Base-by-base conservation (phyloP, 2,888 invertebrate species). In the Calameuta pallipes region DNA sequence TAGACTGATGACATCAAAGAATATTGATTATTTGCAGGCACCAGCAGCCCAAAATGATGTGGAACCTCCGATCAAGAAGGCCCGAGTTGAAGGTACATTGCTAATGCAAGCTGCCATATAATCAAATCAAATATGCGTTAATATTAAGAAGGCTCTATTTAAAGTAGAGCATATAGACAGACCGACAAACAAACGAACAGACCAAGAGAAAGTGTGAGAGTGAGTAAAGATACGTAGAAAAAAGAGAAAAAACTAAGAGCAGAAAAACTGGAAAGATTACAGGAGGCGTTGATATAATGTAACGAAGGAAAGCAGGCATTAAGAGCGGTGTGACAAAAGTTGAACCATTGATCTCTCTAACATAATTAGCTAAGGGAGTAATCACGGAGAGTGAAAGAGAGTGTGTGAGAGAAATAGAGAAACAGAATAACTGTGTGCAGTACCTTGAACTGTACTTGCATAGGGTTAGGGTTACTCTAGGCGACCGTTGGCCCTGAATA, bases 31-130 rank as follows among this genome's bases (percentile, higher is more conserved):
- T 83, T 88, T 85, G 36, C 83, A 91, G 91, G 85, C 88, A 85
- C 85, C 89, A 70, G 81, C 90, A 69, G 80, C 88, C 4, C 87
- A 86, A 79, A 90, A 85, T 81, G 89, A 85, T 76, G 81, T 83
- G 78, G 91, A 91, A 77, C 88, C 89, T 75, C 87, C 87, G 12
- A 82, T 75, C 71, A 91, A 91, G 86, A 91, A 90, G 83, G 79
- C 83, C 35, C 86, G 89, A 86, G 81, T 87, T 69, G 91, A 91
- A 91, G 91, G 91, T 91, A 91, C 83, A 87, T 91, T 91, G 89
- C 91, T 87, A 87, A 86, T 80, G 76, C 82, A 83, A 78, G 56
- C 13, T 76, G 69, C n/a, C 76, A 56, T 56, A 56, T 56, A 15
- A 56, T 56, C 23, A 56, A 23, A 56, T 36, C 23, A 56, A 23